Conservation (phyloP, 2,797 vertebrate species). For the Mormyrops attenuatus region DNA sequence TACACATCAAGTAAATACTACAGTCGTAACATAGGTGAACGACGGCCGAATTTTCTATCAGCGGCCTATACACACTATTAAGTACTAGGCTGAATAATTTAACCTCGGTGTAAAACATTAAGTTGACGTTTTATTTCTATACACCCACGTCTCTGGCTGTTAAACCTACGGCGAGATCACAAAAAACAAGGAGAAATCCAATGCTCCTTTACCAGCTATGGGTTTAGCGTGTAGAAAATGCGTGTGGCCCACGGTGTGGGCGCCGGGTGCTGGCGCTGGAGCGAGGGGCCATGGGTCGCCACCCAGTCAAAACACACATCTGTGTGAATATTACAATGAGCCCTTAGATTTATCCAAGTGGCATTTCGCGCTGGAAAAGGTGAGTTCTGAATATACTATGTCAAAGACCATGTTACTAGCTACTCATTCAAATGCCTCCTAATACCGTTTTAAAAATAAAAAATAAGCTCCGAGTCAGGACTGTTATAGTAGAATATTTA, state of each 20-base stretch:
- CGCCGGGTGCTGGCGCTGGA: constrained; percentile 8
- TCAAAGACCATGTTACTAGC: background rate
- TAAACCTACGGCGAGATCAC: background rate
- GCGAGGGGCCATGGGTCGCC: constrained; percentile 32
- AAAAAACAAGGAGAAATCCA: background rate
- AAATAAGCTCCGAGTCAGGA: background rate
- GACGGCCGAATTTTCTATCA: constrained; percentile 1
- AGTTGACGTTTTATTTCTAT: constrained; percentile 6
- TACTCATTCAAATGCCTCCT: background rate
- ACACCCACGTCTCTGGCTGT: background rate
- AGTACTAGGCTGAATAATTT: background rate
- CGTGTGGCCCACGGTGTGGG: constrained; percentile 20
- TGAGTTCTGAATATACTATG: constrained; percentile 4
- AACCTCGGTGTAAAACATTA: background rate
- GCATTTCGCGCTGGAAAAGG: constrained; percentile 32
- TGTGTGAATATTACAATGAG: constrained; percentile 38
- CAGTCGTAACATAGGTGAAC: background rate
- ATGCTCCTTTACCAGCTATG: background rate
- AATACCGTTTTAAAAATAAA: background rate
- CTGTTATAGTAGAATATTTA: background rate
- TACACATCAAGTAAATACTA: background rate
- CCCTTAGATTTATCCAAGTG: constrained; percentile 42
- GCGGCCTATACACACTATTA: background rate
- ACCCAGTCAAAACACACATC: constrained; percentile 39
- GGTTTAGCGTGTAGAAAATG: constrained; percentile 8